Conservation (phyloP, 1,140 invertebrate species). For the Anastrepha ludens region DNA sequence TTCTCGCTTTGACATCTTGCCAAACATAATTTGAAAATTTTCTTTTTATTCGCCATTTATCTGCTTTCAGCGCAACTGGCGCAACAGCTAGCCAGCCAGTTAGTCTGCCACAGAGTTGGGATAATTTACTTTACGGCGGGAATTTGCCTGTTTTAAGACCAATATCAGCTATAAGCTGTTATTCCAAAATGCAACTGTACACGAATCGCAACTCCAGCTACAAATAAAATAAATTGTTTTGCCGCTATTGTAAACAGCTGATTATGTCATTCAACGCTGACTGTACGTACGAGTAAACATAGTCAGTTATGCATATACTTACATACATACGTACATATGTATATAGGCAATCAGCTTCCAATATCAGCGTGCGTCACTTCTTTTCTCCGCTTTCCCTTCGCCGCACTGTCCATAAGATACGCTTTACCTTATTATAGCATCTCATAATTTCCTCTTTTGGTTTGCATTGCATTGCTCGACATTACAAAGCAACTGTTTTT, state of each 20-base stretch:
- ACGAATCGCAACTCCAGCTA: neutral
- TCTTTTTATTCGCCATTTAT: neutral
- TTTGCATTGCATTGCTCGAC: neutral
- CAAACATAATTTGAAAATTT: slow-evolving; percentile 13
- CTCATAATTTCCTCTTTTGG: slow-evolving; percentile 35
- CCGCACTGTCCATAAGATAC: neutral
- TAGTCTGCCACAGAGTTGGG: neutral
- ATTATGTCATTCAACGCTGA: slow-evolving; percentile 33
- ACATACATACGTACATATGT: neutral
- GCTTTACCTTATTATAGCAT: neutral
- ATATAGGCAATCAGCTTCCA: neutral
- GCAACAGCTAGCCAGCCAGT: neutral
- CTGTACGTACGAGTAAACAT: neutral
- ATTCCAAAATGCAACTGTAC: neutral
- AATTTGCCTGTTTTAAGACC: neutral
- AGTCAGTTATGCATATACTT: neutral
- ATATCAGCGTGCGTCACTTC: neutral
- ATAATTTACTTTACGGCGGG: neutral
- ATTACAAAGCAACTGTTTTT: neutral
- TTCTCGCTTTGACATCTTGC: slow-evolving; percentile 11
- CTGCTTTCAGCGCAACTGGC: neutral
- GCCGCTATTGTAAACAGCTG: neutral
- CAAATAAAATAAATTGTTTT: neutral
- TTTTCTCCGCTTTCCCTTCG: neutral
- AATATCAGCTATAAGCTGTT: neutral